These are phyloP conservation scores for Semnornis frantzii DNA, from an alignment of 2,113 vertebrate species.

Conservation along the genomic window DNA sequence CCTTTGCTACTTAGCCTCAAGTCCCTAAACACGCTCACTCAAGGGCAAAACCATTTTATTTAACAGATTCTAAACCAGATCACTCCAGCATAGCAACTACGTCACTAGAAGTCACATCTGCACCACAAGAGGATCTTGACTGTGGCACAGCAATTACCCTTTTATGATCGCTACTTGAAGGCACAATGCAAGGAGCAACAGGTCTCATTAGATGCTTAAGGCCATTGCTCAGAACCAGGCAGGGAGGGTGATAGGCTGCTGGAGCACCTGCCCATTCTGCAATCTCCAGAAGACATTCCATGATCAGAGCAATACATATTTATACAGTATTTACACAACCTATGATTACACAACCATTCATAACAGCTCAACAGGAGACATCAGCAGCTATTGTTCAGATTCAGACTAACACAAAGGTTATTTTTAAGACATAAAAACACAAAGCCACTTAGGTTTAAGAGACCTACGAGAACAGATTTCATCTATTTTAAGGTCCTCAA, in stretches of 20 bases:
- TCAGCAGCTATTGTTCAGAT: conserved; percentile 45
- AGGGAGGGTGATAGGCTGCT: not conserved
- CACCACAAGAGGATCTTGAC: not conserved
- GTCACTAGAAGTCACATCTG: not conserved
- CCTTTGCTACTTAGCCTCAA: not conserved
- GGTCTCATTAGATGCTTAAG: not conserved
- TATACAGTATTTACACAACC: conserved; percentile 41
- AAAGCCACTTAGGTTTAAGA: conserved; percentile 55
- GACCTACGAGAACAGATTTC: conserved; percentile 20
- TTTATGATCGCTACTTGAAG: not conserved
- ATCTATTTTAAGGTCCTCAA: conserved; percentile 28
- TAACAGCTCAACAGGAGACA: conserved; percentile 41
- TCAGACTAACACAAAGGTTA: conserved; percentile 51
- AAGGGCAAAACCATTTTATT: not conserved
- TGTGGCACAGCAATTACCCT: not conserved
- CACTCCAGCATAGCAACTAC: not conserved
- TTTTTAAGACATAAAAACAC: conserved; percentile 62
- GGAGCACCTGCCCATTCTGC: not conserved
- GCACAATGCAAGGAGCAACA: not conserved
- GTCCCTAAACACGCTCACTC: not conserved
- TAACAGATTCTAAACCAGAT: not conserved
- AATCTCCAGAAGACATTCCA: not conserved
- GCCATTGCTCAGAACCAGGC: not conserved
- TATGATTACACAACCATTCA: conserved; percentile 42
- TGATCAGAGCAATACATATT: conserved; percentile 30